Evolutionary conservation across 2,888 invertebrate species (phyloP).

Genomic region (Copidosoma aretas): DNA sequence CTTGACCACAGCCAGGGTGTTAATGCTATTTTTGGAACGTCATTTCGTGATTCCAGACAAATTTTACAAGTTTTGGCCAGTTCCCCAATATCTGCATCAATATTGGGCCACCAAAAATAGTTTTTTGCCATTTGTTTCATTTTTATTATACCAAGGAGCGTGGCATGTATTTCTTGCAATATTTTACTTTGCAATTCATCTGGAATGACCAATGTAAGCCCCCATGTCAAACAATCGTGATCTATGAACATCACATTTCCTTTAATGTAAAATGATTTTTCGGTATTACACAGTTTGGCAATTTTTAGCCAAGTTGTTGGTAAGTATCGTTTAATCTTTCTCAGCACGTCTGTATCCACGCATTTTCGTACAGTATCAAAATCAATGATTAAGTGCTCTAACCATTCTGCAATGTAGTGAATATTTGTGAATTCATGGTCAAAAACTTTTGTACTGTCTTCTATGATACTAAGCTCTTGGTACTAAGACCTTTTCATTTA

Average conservation of each 20-base stretch:
- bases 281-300: neutral
- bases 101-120: neutral
- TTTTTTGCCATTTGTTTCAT: neutral
- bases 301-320: neutral
- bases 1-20: neutral
- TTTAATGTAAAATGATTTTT: neutral
- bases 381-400: too few relatives aligned
- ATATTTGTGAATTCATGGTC: too few relatives aligned
- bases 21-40: neutral
- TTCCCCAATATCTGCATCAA: neutral
- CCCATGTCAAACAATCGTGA: neutral
- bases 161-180: neutral
- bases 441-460: too few relatives aligned
- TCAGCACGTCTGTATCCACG: neutral
- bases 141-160: neutral
- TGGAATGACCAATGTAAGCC: neutral
- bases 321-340: neutral
- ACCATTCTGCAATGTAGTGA: too few relatives aligned
- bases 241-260: neutral
- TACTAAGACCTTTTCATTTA: slow-evolving; percentile 23
- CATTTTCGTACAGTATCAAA: too few relatives aligned
- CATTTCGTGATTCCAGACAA: neutral
- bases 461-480: neutral
- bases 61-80: neutral
- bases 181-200: neutral